phyloP scores from a whole-genome alignment of 2,888 invertebrate species.

The Pheosia gnoma region DNA sequence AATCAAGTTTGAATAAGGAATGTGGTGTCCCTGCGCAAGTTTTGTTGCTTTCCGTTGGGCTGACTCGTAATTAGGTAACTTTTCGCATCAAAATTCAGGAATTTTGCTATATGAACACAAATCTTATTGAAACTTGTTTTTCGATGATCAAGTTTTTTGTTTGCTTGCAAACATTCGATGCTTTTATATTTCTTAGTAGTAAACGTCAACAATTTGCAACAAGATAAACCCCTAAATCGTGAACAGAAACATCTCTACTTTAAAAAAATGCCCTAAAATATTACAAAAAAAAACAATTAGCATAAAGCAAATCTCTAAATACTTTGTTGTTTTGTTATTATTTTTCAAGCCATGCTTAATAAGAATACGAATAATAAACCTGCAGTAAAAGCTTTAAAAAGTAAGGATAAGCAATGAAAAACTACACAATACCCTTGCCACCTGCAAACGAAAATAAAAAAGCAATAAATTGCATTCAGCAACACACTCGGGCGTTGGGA shows the following conservation, averaged over 20 bases:
- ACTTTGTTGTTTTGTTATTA: too few relatives aligned
- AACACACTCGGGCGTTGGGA: conserved; percentile 33
- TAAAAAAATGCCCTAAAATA: too few relatives aligned
- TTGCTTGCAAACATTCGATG: neutral
- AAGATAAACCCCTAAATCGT: neutral
- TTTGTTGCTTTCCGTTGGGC: conserved; percentile 35
- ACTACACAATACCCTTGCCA: neutral
- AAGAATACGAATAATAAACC: too few relatives aligned
- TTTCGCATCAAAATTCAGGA: conserved; percentile 28
- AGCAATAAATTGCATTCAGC: conserved; percentile 36
- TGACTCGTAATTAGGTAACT: conserved; percentile 32
- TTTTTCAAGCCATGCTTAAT: too few relatives aligned
- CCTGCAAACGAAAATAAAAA: conserved; percentile 28
- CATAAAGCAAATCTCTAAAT: too few relatives aligned
- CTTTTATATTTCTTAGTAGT: neutral
- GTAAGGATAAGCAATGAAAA: neutral
- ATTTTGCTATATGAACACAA: conserved; percentile 20
- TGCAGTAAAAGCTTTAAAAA: too few relatives aligned
- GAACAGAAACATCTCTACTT: too few relatives aligned
- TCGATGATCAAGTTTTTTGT: neutral
- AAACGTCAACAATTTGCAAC: neutral
- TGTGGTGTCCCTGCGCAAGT: conserved; percentile 32
- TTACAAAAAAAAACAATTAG: too few relatives aligned
- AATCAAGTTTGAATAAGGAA: conserved; percentile 56
- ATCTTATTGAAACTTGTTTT: conserved; percentile 5